Evolutionary conservation across 2,113 vertebrate species (phyloP).

Genomic region (Chinchilla lanigera): DNA sequence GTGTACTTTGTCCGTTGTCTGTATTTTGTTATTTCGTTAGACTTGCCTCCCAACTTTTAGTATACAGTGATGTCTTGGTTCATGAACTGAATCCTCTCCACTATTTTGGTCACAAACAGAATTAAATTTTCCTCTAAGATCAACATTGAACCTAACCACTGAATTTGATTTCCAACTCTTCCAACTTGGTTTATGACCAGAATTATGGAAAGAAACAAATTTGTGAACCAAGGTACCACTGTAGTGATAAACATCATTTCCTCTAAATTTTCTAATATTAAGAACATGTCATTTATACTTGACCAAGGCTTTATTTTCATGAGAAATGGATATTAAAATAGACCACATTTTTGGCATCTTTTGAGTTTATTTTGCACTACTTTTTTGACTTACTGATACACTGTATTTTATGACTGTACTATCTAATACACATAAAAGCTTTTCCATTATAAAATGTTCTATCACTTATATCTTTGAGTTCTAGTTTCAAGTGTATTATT

Average conservation of each 20-base stretch:
- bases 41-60: constrained; percentile 31
- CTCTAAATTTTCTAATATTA: constrained; percentile 4
- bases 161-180: not conserved
- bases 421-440: not conserved
- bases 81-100: not conserved
- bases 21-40: not conserved
- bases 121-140: not conserved
- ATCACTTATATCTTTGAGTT: not conserved
- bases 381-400: not conserved
- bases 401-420: not conserved
- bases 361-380: constrained; percentile 36
- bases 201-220: not conserved
- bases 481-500: constrained; percentile 28
- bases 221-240: not conserved
- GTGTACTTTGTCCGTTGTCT: not conserved
- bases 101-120: not conserved
- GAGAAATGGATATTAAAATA: constrained; percentile 19
- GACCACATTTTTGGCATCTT: not conserved
- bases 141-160: not conserved
- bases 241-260: not conserved
- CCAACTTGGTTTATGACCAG: not conserved
- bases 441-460: constrained; percentile 2
- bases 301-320: constrained; percentile 12
- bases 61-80: not conserved
- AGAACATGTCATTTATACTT: not conserved